Evolutionary conservation across 53 echinoderm and acorn worm species (phyloP).

Genomic region (Stichopus horrens): DNA sequence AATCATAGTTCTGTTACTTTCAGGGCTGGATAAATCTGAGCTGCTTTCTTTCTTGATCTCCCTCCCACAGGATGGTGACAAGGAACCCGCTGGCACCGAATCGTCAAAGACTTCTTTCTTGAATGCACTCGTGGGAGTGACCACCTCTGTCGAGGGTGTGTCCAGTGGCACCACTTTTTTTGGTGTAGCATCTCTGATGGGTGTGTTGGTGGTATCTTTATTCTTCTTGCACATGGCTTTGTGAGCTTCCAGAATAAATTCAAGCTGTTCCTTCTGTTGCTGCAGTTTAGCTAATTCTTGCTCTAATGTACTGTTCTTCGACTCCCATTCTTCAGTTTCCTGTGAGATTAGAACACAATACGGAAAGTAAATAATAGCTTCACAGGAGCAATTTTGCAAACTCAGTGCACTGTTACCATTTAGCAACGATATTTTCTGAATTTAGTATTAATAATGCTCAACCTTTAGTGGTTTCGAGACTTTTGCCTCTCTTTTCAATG

Average conservation of each 20-base stretch:
- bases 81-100: constrained; percentile 40
- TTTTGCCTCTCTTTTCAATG: too few species aligned
- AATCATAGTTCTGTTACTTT: constrained; percentile 79
- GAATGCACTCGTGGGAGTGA: constrained; percentile 93
- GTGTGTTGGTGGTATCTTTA: constrained; percentile 50
- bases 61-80: constrained; percentile 48
- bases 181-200: constrained; percentile 38
- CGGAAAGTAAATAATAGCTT: background rate
- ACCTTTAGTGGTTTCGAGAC: too few species aligned
- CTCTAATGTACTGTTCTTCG: constrained; percentile 86
- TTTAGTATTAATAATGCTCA: background rate
- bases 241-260: constrained; percentile 97
- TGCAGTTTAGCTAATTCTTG: constrained; percentile 92
- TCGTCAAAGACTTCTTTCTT: constrained; percentile 56
- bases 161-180: constrained; percentile 61
- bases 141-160: constrained; percentile 93
- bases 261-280: constrained; percentile 97
- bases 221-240: constrained; percentile 92
- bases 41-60: constrained; percentile 60
- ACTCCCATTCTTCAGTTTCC: constrained; percentile 99
- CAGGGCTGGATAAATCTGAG: constrained; percentile 86
- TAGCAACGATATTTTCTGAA: background rate
- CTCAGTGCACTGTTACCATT: too few species aligned
- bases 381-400: background rate
- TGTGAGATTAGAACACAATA: constrained; percentile 22